These are phyloP conservation scores for Tenebrosternarchus preto DNA, from an alignment of 2,113 vertebrate genomes.

Conservation along the genomic window DNA sequence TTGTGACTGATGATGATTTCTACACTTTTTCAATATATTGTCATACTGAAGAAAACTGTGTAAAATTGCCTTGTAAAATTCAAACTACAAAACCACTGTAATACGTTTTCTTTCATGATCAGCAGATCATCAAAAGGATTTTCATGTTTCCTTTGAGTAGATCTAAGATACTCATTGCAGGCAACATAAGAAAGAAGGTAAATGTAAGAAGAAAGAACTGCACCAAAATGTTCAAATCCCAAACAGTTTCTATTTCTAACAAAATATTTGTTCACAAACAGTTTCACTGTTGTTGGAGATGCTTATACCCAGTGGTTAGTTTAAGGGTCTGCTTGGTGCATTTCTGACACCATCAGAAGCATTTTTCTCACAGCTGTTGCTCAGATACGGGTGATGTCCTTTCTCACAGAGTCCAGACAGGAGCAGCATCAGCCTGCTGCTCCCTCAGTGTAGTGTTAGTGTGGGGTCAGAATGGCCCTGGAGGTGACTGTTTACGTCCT, in stretches of 20 bases:
- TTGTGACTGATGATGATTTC: neutral
- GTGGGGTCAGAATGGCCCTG: neutral
- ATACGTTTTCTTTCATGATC: too few species aligned
- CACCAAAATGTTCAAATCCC: neutral
- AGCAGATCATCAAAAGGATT: neutral
- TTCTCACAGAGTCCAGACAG: conserved; percentile 43
- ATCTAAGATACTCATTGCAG: neutral
- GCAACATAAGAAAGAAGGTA: too few species aligned
- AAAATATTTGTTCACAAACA: conserved; percentile 32
- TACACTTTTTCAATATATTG: too few species aligned
- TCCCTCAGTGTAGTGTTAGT: neutral
- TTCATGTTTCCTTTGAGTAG: neutral
- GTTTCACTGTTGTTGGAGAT: conserved; percentile 8
- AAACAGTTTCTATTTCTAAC: neutral
- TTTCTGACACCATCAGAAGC: conserved; percentile 16
- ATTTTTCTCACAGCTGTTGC: conserved; percentile 34
- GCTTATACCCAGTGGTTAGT: conserved; percentile 11
- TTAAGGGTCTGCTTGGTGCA: conserved; percentile 2
- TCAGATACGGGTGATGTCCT: conserved; percentile 15
- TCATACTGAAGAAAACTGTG: too few species aligned
- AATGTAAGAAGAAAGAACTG: neutral
- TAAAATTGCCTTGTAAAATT: too few species aligned
- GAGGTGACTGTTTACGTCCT: neutral
- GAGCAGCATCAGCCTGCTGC: too few species aligned
- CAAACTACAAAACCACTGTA: too few species aligned